These are phyloP conservation scores for Astyanax mexicanus DNA, from an alignment of 2,797 vertebrate species.

Conservation along the genomic window DNA sequence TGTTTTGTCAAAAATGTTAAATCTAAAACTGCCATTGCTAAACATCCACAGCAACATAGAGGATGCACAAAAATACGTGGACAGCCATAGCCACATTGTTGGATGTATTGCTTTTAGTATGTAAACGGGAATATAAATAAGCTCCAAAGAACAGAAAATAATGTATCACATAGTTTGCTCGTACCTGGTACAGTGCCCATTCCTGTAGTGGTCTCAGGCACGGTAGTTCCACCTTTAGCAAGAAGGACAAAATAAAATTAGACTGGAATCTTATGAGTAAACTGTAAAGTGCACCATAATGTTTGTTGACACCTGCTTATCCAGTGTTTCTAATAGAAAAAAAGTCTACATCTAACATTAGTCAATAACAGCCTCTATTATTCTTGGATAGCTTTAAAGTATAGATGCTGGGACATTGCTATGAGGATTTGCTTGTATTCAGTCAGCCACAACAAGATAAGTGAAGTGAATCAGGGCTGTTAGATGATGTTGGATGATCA, in stretches of 20 bases:
- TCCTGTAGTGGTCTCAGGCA: conserved; percentile 74
- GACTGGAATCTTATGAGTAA: neutral
- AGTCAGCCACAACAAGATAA: neutral
- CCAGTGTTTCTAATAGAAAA: neutral
- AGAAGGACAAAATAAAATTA: conserved; percentile 30
- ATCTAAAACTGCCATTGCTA: too few relatives aligned
- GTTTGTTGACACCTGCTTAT: neutral
- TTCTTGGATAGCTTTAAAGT: neutral
- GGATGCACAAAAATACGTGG: too few relatives aligned
- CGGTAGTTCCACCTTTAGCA: conserved; percentile 69
- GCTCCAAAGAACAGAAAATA: neutral
- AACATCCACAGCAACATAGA: too few relatives aligned
- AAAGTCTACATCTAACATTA: neutral
- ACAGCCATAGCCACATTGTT: too few relatives aligned
- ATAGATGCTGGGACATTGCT: neutral
- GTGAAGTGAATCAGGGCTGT: neutral
- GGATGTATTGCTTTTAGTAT: too few relatives aligned
- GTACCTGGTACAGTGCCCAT: conserved; percentile 75
- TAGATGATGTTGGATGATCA: neutral
- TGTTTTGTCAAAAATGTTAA: too few relatives aligned
- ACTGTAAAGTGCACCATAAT: neutral
- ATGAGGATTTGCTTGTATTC: neutral
- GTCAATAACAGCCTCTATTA: neutral
- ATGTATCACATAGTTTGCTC: conserved; percentile 15
- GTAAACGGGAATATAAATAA: too few relatives aligned